A percentile compares a stretch with the other conserved stretches of the same genome.
These are phyloP conservation scores for Conus betulinus DNA, from an alignment of 1,140 invertebrate genomes.

Conservation along the genomic window DNA sequence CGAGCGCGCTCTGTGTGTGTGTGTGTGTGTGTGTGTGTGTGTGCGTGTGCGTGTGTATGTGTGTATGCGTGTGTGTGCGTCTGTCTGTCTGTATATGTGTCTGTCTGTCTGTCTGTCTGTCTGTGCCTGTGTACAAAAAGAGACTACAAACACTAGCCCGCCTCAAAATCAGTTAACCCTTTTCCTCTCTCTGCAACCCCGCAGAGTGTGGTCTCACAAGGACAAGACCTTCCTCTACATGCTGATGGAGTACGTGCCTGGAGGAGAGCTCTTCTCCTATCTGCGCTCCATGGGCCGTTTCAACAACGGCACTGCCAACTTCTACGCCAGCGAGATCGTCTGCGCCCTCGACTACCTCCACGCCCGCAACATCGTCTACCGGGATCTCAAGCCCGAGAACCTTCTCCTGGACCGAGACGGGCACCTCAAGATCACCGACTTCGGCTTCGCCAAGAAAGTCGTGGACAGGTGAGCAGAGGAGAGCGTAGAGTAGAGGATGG, in stretches of 20 bases:
- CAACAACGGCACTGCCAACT: slow-evolving; percentile 89
- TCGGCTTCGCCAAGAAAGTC: slow-evolving; percentile 97
- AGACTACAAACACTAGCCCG: too few relatives aligned
- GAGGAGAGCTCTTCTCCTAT: slow-evolving; percentile 97
- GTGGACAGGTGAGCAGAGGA: slow-evolving; percentile 81
- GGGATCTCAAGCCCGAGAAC: slow-evolving; percentile 93
- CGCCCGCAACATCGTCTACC: slow-evolving; percentile 71
- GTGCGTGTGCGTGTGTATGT: too few relatives aligned
- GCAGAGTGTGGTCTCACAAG: slow-evolving; percentile 92
- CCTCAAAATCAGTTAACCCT: too few relatives aligned
- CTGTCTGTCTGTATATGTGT: too few relatives aligned
- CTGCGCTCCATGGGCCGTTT: slow-evolving; percentile 94
- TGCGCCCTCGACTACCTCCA: slow-evolving; percentile 96
- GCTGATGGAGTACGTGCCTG: slow-evolving; percentile 92
- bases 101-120: too few relatives aligned
- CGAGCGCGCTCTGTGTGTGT: too few relatives aligned
- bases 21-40: too few relatives aligned
- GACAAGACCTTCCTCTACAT: slow-evolving; percentile 91
- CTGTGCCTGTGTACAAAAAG: too few relatives aligned
- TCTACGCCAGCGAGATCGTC: slow-evolving; percentile 96
- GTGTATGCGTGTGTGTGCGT: too few relatives aligned
- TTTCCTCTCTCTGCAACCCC: neutral
- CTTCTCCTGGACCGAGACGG: slow-evolving; percentile 92
- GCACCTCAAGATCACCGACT: slow-evolving; percentile 97
- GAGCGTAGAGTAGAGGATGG: neutral